Conservation (phyloP, 2,113 vertebrate genomes). For the Gymnorhina tibicen region DNA sequence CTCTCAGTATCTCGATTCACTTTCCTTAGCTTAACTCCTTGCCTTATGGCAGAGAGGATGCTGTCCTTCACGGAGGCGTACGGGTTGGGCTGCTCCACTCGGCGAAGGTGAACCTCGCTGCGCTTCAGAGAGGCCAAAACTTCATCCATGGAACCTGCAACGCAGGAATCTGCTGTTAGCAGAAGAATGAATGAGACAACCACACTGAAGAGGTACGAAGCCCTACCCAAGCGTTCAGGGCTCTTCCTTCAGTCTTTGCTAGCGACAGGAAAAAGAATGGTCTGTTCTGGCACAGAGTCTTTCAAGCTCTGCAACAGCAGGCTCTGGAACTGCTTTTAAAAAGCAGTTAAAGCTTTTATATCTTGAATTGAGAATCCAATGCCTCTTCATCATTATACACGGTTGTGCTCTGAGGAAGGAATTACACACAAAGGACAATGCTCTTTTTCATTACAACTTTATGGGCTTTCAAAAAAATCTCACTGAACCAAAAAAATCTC, state of each 20-base stretch:
- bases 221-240: neutral
- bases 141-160: conserved; percentile 90
- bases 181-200: neutral
- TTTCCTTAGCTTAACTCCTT: conserved; percentile 88
- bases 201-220: neutral
- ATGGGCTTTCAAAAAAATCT: conserved; percentile 5
- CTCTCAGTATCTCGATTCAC: conserved; percentile 51
- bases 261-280: neutral
- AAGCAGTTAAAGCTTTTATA: neutral
- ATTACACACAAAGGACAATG: conserved; percentile 2
- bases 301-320: neutral
- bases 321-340: neutral
- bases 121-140: conserved; percentile 89
- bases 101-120: conserved; percentile 73
- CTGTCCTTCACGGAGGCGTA: conserved; percentile 67
- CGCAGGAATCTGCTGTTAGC: neutral
- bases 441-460: conserved; percentile 32
- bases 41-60: conserved; percentile 86
- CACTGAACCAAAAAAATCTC: neutral
- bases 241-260: neutral
- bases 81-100: neutral
- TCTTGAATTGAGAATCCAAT: neutral
- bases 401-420: neutral
- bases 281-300: neutral
- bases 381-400: neutral